A percentile compares a stretch with the other conserved stretches of the same genome.
Conservation (phyloP, 2,888 invertebrate species). For the Lithodes maja region DNA sequence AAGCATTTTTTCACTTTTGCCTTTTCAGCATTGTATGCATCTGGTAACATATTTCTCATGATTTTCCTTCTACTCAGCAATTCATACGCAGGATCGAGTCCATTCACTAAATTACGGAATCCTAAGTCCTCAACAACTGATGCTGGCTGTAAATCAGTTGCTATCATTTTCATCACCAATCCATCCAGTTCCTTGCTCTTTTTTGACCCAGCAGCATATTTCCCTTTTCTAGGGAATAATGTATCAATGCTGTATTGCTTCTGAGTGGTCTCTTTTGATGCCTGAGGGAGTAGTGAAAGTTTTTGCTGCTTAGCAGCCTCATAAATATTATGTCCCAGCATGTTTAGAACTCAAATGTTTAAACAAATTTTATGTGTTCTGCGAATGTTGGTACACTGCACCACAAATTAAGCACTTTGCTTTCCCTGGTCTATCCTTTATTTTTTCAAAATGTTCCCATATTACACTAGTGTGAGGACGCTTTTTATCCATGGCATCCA, state of each 20-base stretch:
- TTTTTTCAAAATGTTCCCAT: slow-evolving; percentile 24
- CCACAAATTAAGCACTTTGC: slow-evolving; percentile 19
- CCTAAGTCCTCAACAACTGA: slow-evolving; percentile 20
- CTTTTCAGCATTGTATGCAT: slow-evolving; percentile 18
- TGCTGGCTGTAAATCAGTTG: slow-evolving; percentile 20
- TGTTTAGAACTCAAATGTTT: slow-evolving; percentile 23
- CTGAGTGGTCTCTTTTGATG: not conserved
- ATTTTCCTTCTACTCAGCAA: slow-evolving; percentile 31
- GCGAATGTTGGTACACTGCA: slow-evolving; percentile 12
- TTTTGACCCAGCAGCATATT: slow-evolving; percentile 4
- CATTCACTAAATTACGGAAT: slow-evolving; percentile 24
- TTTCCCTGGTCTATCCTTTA: not conserved
- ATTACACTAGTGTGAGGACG: slow-evolving; percentile 23
- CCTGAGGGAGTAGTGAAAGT: not conserved
- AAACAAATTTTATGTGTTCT: slow-evolving; percentile 7
- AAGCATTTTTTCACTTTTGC: slow-evolving; percentile 4
- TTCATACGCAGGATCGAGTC: slow-evolving; percentile 11
- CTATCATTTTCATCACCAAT: slow-evolving; percentile 4
- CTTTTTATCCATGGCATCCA: not conserved
- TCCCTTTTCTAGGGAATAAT: slow-evolving; percentile 18
- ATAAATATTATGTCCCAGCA: slow-evolving; percentile 5
- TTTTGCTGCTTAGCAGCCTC: slow-evolving; percentile 22
- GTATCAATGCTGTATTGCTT: slow-evolving; percentile 16
- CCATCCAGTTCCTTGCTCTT: slow-evolving; percentile 14
- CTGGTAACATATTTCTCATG: slow-evolving; percentile 25